Conservation (phyloP, 2,888 invertebrate genomes). For the Drosophila mulleri region DNA sequence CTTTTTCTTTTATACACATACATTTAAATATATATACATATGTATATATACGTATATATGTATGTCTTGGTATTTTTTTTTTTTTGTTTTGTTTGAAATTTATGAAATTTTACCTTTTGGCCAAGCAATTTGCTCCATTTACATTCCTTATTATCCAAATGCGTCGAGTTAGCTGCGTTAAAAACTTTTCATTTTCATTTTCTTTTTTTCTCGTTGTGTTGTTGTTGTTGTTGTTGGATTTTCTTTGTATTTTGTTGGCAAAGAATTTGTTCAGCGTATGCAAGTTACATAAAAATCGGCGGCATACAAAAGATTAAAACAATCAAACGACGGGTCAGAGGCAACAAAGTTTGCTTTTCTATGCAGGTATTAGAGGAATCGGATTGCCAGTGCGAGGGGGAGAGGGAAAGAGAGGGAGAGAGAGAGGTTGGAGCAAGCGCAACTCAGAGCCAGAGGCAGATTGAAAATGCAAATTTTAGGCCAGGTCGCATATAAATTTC, state of each 20-base stretch:
- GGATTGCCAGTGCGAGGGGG: neutral
- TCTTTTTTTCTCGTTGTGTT: conserved; percentile 14
- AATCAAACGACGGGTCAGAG: conserved; percentile 7
- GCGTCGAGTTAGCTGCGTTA: conserved; percentile 38
- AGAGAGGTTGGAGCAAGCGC: too few relatives aligned
- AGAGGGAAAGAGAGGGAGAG: neutral
- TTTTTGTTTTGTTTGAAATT: conserved; percentile 59
- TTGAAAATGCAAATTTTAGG: conserved; percentile 57
- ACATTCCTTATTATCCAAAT: conserved; percentile 79
- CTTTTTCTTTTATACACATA: conserved; percentile 11
- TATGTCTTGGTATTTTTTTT: neutral
- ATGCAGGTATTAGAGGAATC: conserved; percentile 12
- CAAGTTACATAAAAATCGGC: conserved; percentile 58
- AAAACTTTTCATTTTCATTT: conserved; percentile 42
- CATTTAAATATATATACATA: neutral
- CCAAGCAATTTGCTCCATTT: conserved; percentile 79
- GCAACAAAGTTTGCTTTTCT: conserved; percentile 46
- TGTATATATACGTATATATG: neutral
- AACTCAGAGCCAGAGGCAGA: conserved; percentile 19
- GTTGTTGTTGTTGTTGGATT: conserved; percentile 48
- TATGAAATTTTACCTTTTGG: conserved; percentile 80
- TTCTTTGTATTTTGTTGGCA: conserved; percentile 46
- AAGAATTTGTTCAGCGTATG: conserved; percentile 62
- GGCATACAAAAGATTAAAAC: conserved; percentile 54
- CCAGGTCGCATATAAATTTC: too few relatives aligned